Conservation (phyloP, 1,140 invertebrate genomes). For the Polypedilum vanderplanki region DNA sequence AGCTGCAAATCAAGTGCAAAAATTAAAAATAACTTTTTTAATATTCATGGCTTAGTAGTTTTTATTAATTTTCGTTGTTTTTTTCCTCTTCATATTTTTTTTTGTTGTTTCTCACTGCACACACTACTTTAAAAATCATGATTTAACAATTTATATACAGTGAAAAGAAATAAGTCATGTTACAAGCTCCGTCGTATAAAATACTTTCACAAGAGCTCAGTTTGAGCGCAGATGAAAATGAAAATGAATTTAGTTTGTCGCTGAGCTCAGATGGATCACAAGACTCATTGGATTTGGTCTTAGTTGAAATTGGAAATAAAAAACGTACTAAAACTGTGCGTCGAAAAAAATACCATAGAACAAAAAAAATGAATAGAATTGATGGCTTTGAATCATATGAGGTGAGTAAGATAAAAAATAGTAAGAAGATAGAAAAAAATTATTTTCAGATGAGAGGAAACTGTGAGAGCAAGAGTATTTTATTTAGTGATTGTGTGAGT, state of each 20-base stretch:
- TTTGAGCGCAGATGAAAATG: not conserved
- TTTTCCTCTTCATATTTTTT: too few species aligned
- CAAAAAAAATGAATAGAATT: not conserved
- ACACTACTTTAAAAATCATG: not conserved
- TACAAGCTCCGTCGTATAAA: slow-evolving; percentile 22
- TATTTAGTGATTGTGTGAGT: too few species aligned
- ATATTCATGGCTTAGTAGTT: not conserved
- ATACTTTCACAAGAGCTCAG: slow-evolving; percentile 20
- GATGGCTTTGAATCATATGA: not conserved
- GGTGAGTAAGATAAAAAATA: not conserved
- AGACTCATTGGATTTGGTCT: not conserved
- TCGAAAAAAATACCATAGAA: not conserved
- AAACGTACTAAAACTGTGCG: not conserved
- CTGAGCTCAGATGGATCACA: not conserved
- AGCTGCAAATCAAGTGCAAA: not conserved
- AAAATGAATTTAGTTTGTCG: slow-evolving; percentile 17
- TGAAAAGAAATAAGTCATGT: not conserved
- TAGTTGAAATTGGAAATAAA: not conserved
- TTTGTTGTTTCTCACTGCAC: not conserved
- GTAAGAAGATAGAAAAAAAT: too few species aligned
- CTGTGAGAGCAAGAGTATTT: too few species aligned
- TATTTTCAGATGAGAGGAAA: too few species aligned
- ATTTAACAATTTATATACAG: slow-evolving; percentile 10
- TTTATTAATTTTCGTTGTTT: not conserved
- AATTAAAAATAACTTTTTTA: not conserved